Evolutionary conservation across 2,797 vertebrate species (phyloP), one percentile per base, ranked within the genome.

Genomic region (Premnoplex brunnescens): DNA sequence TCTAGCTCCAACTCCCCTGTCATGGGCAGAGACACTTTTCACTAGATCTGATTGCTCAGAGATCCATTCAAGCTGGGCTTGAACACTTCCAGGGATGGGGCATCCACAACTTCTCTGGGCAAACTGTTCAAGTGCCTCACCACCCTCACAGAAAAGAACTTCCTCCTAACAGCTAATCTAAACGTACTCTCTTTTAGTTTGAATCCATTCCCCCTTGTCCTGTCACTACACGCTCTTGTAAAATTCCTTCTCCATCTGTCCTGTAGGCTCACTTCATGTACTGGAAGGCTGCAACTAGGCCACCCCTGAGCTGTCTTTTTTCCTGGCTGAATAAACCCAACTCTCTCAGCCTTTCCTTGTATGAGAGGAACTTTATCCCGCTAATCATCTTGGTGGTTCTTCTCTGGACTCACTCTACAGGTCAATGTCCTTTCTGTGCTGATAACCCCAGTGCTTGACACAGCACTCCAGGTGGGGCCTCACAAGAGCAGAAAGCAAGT

Each of bases 291-390:
- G 22, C 19, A 43, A 14, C 37, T n/a, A 32, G 4, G 15, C n/a
- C 12, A 55, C 16, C 4, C 13, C 36, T 41, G 60, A 41, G 30
- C 39, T 0, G 0, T 9, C 10, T 62, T 15, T 68, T 62, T 41
- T 43, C 41, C 69, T 62, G 18, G 15, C 13, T 55, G 41, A 32
- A n/a, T 4, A 60, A 36, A n/a, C 6, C 12, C 9, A 62, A 27
- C 27, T 68, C 34, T 54, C 26, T 62, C 41, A 68, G 48, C 41
- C 10, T 41, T 68, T 68, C 41, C 32, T 41, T 48, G 44, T 16
- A 41, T 23, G 41, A 68, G 14, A 41, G 21, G 7, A 30, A 14
- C 26, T 75, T 11, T 20, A 48, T 9, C 7, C 34, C 12, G 41
- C 5, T 81, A 41, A 88, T 27, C 34, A 32, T 36, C 26, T 55